Conservation (phyloP, 2,888 invertebrate species). For the Phytoseiulus persimilis region DNA sequence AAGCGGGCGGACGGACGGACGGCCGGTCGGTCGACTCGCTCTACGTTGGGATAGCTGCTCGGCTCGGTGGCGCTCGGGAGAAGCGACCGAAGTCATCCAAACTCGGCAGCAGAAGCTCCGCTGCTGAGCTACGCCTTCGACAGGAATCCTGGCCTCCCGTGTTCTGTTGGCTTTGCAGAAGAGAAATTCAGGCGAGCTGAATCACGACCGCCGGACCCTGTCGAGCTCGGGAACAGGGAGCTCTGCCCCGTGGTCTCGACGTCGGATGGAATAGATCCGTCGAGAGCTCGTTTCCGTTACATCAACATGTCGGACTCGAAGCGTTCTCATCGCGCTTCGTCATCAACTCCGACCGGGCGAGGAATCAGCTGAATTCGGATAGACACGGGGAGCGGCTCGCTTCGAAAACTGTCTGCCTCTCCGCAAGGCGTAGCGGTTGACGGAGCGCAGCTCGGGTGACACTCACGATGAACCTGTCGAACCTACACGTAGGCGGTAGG, state of each 20-base stretch:
- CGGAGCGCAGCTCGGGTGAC: not conserved
- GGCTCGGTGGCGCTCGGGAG: not conserved
- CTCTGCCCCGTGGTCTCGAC: too few relatives aligned
- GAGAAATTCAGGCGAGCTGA: not conserved
- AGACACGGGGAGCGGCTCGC: too few relatives aligned
- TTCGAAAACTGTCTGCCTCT: not conserved
- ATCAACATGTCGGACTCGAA: too few relatives aligned
- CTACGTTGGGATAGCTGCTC: not conserved
- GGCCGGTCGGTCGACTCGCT: not conserved
- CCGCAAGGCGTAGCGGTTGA: not conserved
- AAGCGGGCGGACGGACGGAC: not conserved
- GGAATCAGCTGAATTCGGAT: too few relatives aligned
- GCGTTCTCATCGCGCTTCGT: too few relatives aligned
- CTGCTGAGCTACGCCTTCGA: not conserved
- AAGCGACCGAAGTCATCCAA: not conserved
- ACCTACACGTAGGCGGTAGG: not conserved
- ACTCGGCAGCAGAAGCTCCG: not conserved
- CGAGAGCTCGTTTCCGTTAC: too few relatives aligned
- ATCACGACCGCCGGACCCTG: not conserved
- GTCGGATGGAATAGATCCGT: too few relatives aligned
- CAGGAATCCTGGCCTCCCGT: not conserved
- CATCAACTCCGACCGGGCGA: too few relatives aligned
- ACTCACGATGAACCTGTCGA: not conserved
- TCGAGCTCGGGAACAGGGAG: not conserved
- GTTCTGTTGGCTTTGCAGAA: not conserved